phyloP scores from a whole-genome alignment of 2,888 invertebrate species.

The Eurytoma adleriae region DNA sequence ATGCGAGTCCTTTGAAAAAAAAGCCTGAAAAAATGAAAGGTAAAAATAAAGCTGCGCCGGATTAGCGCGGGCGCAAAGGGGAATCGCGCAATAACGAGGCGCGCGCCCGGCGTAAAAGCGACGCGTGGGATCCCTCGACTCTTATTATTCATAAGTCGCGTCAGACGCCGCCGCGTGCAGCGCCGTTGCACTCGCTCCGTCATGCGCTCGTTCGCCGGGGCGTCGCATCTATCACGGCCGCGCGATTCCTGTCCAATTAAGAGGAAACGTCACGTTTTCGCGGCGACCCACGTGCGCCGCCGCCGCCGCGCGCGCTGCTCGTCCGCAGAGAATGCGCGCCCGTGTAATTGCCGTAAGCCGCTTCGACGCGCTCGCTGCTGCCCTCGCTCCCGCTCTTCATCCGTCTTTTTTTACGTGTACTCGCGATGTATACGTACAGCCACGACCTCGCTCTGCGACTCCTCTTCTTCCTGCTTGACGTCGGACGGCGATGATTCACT shows the following conservation, averaged over 20 bases:
- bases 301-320: no score
- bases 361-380: not conserved
- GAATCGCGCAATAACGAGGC: not conserved
- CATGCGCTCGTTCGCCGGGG: slow-evolving; percentile 4
- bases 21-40: no score
- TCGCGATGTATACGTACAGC: no score
- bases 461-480: no score
- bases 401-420: not conserved
- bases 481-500: no score
- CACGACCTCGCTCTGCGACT: no score
- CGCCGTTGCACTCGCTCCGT: slow-evolving; percentile 30
- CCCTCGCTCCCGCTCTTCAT: no score
- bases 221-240: slow-evolving; percentile 32
- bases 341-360: slow-evolving; percentile 55
- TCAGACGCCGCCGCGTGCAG: slow-evolving; percentile 4
- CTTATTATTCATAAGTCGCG: not conserved
- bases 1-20: no score
- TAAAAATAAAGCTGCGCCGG: no score
- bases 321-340: not conserved
- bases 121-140: not conserved
- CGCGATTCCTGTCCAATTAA: slow-evolving; percentile 58
- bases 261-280: slow-evolving; percentile 59
- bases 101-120: not conserved
- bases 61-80: not conserved
- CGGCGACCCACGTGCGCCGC: slow-evolving; percentile 51